A percentile compares a stretch with the other conserved stretches of the same genome.
Conservation (phyloP, 2,113 vertebrate species). For the Gracilinanus agilis region DNA sequence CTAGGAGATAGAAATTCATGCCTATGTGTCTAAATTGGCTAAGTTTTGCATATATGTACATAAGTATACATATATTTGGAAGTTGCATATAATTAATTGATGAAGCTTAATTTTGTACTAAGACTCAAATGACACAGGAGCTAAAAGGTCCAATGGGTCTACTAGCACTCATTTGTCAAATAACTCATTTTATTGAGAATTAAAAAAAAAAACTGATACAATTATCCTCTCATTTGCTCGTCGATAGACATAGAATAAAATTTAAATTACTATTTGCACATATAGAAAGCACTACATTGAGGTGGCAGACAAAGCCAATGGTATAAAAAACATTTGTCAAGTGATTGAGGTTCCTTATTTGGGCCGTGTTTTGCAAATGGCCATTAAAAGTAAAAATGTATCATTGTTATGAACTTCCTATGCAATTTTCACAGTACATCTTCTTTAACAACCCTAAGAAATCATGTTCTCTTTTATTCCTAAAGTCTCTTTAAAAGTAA, state of each 20-base stretch:
- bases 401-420: constrained; percentile 24
- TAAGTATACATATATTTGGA: too few relatives aligned
- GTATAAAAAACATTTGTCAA: not conserved
- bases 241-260: not conserved
- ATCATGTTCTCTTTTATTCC: constrained; percentile 57
- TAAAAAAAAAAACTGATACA: not conserved
- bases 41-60: not conserved
- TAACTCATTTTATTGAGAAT: not conserved
- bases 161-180: not conserved
- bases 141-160: not conserved
- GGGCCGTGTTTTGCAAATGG: constrained; percentile 18
- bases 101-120: not conserved
- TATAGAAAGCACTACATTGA: constrained; percentile 8
- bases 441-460: constrained; percentile 56
- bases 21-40: not conserved
- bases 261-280: constrained; percentile 1
- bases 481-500: constrained; percentile 58
- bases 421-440: constrained; percentile 55
- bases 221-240: not conserved
- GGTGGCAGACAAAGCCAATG: not conserved
- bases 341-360: not conserved
- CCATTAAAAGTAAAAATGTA: constrained; percentile 46
- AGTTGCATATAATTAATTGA: not conserved
- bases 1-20: not conserved
- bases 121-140: not conserved